A percentile compares a stretch with the other conserved stretches of the same genome.
Evolutionary conservation across 2,888 invertebrate species (phyloP).

Genomic region (Frankliniella intonsa): DNA sequence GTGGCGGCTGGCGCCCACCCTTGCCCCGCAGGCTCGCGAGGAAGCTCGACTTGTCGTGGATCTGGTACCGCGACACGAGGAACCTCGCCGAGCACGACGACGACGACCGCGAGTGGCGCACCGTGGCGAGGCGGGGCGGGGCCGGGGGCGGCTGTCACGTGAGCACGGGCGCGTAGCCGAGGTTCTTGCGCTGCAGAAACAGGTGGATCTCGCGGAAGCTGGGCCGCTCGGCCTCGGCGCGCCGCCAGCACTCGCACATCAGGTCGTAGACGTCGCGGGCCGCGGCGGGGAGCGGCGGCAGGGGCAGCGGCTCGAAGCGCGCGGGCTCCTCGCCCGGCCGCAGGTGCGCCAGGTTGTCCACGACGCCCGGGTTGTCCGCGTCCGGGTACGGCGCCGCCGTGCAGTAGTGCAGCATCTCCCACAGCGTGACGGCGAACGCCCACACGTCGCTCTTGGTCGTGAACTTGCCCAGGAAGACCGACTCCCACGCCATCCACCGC

Average conservation of each 20-base stretch:
- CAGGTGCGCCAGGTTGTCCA: slow-evolving; percentile 72
- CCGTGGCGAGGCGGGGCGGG: slow-evolving; percentile 7
- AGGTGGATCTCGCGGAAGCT: slow-evolving; percentile 58
- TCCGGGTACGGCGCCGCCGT: slow-evolving; percentile 72
- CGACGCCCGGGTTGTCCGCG: slow-evolving; percentile 69
- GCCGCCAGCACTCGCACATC: slow-evolving; percentile 58
- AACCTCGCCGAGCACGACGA: not conserved
- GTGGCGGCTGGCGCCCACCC: slow-evolving; percentile 44
- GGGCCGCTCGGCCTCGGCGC: slow-evolving; percentile 53
- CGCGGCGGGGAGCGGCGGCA: slow-evolving; percentile 52
- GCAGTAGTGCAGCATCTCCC: slow-evolving; percentile 78
- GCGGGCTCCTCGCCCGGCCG: slow-evolving; percentile 54
- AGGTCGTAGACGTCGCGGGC: slow-evolving; percentile 58
- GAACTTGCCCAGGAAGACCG: slow-evolving; percentile 71
- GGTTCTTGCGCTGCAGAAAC: slow-evolving; percentile 54
- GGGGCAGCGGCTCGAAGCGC: slow-evolving; percentile 41
- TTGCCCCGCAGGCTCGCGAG: slow-evolving; percentile 30
- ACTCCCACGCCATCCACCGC: slow-evolving; percentile 89
- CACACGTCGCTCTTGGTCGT: slow-evolving; percentile 88
- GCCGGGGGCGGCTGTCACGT: not conserved
- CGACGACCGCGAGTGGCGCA: not conserved
- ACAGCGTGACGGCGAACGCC: slow-evolving; percentile 83
- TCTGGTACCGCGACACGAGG: not conserved
- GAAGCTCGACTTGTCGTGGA: slow-evolving; percentile 37
- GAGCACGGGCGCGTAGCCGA: slow-evolving; percentile 43